Base-by-base conservation (phyloP, 2,888 invertebrate species). In the Teleogryllus oceanicus region DNA sequence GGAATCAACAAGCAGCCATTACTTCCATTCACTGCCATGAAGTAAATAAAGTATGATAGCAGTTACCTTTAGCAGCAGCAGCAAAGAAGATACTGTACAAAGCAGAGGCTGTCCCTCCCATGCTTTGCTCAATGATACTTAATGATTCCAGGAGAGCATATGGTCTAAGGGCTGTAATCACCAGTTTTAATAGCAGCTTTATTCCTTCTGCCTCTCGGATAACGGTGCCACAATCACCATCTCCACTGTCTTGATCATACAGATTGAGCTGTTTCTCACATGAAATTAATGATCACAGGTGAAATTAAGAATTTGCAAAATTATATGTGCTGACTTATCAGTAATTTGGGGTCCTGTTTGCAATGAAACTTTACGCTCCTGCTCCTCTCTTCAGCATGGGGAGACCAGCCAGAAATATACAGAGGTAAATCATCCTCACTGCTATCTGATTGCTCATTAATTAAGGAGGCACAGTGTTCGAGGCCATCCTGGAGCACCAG, bases 91-190 rank as follows among this genome's bases (percentile, higher is more conserved):
- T 88, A 82, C 93, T 92, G 87, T 95, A 95, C 76, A 96, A 88
- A 2, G 93, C 94, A 0, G 95, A 95, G 0, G 94, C 92, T 0
- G 93, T 92, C 0, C 95, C 95, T 0, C 94, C 94, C 91, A 95
- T 93, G 78, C 89, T 88, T 24, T 89, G 89, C 85, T 94, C 94
- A 0, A 92, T 91, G 10, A 92, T 88, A 0, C 82, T 83, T 49
- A 84, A 78, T 21, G 75, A 77, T 18, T 80, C 24, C n/a, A 84
- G 81, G 1, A 84, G 16, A 18, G 78, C 78, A 80, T 24, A 79
- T 21, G 80, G 80, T 21, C 80, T 77, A 5, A 49, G 20, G 16
- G 49, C 20, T 24, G 50, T 20, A 82, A 8, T n/a, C 76, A 13
- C 51, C 78, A 16, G 79, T 62, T 18, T 62, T 24, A 11, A 81